Base-by-base conservation (phyloP, 2,888 invertebrate genomes). In the Drosophila prolongata region DNA sequence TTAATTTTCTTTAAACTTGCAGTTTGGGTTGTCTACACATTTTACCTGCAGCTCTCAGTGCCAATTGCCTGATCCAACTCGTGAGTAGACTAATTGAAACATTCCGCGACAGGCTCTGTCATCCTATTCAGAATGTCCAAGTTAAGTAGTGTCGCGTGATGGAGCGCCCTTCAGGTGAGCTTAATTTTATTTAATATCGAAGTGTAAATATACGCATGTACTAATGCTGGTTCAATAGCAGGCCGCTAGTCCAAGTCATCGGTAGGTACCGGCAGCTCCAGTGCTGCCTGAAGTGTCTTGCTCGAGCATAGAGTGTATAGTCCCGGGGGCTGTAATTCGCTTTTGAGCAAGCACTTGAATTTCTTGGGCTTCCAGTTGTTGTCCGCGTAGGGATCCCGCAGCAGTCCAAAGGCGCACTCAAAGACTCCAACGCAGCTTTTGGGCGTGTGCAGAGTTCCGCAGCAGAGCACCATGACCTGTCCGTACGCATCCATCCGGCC, bases 341-440 rank as follows among this genome's bases (percentile, higher is more conserved):
- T 93, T 50, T 91, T 91, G 43, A 94, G 88, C 68, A 92, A 84
- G 24, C 94, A 84, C 77, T 94, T 92, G 9, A 93, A 93, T n/a
- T 92, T 93, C 88, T 95, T 95, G 24, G 95, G 93, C 91, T 95
- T 95, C 94, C 95, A 95, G 85, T 94, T 95, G 84, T 95, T 94
- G n/a, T 93, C 92, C 34, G 92, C 90, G 54, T 92, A 93, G 0
- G 95, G 95, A 89, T 95, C 95, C 69, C 94, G 93, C 24, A 94
- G 92, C 43, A 95, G 90, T 2, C 94, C 94, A 91, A 95, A 95
- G 47, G 93, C 92, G 80, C 95, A 94, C 84, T 95, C 95, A 89
- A 95, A 95, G 35, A 95, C 91, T 2, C 95, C 95, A 1, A 94
- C 93, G 14, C 71, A 68, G 75, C 93, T 93, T 34, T 91, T 90